Evolutionary conservation across 2,888 invertebrate species (phyloP), one percentile per base, ranked within the genome.

Genomic region (Ctenicera cuprea): DNA sequence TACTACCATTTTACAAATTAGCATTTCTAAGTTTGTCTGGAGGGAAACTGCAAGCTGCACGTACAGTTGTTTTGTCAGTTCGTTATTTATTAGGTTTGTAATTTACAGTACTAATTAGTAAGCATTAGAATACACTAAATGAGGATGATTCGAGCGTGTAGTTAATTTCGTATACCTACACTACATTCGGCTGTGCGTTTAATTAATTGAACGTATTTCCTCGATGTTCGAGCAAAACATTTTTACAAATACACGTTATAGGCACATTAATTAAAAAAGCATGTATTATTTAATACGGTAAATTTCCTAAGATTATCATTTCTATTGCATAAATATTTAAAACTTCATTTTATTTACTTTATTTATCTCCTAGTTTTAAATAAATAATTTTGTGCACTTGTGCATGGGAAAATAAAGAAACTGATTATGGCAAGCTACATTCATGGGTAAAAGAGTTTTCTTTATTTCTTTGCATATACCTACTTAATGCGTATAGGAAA

Each of bases 31-130:
- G 30, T 33, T 30, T 64, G 63, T 64, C 33, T 18, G 26, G 9
- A 8, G 12, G 12, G 65, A 37, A 41, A 62, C 20, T 52, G 65
- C 65, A 66, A 66, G 65, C 65, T 66, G 65, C 65, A 66, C 30
- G 30, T 33, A 30, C 30, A 8, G 20, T 64, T 64, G 50, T 22
- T 66, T 66, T 38, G 52, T 52, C 65, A 66, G 65, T 52, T 38
- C 12, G 37, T 52, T 66, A 52, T 66, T 66, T 66, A 66, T 64
- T 64, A 48, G n/a, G 48, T 33, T 37, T 16, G 64, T 48, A 64
- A 64, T 41, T 41, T 66, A 66, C 65, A 14, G n/a, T 54, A 26
- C 16, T 66, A 66, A 66, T 66, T 66, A 66, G 65, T 66, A 66
- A 66, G 52, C 65, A 54, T 66, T 66, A 66, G 65, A 52, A 52